Evolutionary conservation across 2,797 vertebrate species (phyloP).

Genomic region (Hydrocynus forskahlii): DNA sequence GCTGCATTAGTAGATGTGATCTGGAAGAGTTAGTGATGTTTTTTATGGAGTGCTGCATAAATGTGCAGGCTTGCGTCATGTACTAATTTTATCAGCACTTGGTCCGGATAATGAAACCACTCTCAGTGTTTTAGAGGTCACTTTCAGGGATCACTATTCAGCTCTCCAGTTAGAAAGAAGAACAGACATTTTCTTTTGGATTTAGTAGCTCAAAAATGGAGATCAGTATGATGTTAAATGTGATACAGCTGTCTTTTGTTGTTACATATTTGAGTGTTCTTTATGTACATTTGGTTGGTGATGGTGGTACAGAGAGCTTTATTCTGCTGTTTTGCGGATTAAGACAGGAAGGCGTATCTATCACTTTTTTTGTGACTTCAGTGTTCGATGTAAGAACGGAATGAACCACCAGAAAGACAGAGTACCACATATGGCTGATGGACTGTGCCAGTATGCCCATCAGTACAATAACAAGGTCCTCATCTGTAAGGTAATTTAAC

Average conservation of each 20-base stretch:
- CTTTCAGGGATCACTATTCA: neutral
- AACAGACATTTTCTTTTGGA: neutral
- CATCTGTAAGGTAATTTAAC: constrained; percentile 80
- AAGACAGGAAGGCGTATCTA: neutral
- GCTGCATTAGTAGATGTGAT: neutral
- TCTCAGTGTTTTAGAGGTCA: neutral
- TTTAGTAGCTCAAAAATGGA: too few species aligned
- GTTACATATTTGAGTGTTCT: neutral
- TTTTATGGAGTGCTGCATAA: neutral
- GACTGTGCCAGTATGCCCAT: constrained; percentile 81
- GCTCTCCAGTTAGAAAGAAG: neutral
- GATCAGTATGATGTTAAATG: too few species aligned
- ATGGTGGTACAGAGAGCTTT: neutral
- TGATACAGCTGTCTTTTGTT: neutral
- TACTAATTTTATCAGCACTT: constrained; percentile 16
- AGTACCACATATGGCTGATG: constrained; percentile 76
- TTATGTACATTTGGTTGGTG: neutral
- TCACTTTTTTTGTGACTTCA: constrained; percentile 52
- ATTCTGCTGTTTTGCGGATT: neutral
- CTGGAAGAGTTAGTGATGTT: too few species aligned
- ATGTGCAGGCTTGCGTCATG: constrained; percentile 20
- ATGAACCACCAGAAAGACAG: constrained; percentile 84
- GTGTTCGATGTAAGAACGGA: constrained; percentile 82
- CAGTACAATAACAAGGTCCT: constrained; percentile 86
- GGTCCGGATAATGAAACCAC: constrained; percentile 5